Base-by-base conservation (phyloP, 2,113 vertebrate species). In the Aegotheles bennettii region DNA sequence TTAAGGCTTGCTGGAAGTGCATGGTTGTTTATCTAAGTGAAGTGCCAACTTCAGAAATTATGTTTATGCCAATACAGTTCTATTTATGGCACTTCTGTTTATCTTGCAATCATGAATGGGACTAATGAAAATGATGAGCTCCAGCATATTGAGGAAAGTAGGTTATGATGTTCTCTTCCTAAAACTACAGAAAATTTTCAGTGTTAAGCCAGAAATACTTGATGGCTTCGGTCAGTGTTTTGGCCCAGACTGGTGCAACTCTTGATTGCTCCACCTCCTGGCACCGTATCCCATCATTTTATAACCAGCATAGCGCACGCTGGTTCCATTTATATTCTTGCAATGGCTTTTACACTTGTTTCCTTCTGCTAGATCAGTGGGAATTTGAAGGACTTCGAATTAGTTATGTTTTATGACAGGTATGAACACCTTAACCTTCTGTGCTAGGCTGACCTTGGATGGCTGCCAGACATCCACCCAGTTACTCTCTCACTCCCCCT, bases 41-140 rank as follows among this genome's bases (percentile, higher is more conserved):
- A 92, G 65, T 53, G 77, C 65, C 78, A 84, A 94, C 84, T 47
- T 76, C 83, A 84, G 64, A 92, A 94, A 94, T 87, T 75, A 89
- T 60, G 28, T 93, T 96, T 95, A 91, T 90, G 77, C 80, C 89
- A 91, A 94, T 50, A 88, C 33, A 67, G 38, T 77, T 94, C 82
- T 89, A 93, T 95, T 96, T 95, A 87, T 70, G 78, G 74, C 18
- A 59, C 59, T 82, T 74, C 24, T 80, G 63, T 91, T 93, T 90
- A 70, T 70, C 85, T 85, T 93, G 42, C 26, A 63, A 20, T 67
- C 4, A 0, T 92, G 85, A 95, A 95, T 93, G 63, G 28, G 38
- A 24, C 59, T 95, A 83, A 95, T 94, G 75, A 90, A 95, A 93
- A 90, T 64, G 63, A 95, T 77, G 79, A 92, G 38, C 63, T 83